Conservation (phyloP, 2,113 vertebrate genomes). For the Addax nasomaculatus region DNA sequence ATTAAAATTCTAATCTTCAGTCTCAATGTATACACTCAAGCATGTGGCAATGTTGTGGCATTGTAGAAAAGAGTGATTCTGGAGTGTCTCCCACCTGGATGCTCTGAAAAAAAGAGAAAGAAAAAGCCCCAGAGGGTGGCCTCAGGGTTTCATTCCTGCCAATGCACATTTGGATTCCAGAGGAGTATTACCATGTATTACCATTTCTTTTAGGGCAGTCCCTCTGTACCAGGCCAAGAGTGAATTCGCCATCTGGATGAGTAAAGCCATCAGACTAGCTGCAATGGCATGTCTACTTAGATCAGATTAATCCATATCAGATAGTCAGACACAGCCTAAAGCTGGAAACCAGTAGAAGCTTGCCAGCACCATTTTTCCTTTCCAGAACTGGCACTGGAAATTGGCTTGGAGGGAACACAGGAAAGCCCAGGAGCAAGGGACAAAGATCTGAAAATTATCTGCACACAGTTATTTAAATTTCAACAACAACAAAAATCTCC, state of each 20-base stretch:
- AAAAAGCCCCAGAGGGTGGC: neutral
- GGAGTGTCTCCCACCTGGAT: neutral
- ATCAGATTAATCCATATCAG: neutral
- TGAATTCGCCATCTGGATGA: neutral
- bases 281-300: neutral
- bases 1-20: neutral
- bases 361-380: neutral
- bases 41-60: no score
- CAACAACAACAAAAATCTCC: neutral
- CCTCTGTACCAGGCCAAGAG: neutral
- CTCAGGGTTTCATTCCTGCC: neutral
- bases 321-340: neutral
- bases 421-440: neutral
- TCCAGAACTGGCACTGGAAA: neutral
- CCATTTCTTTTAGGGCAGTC: neutral
- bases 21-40: neutral
- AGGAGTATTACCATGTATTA: neutral
- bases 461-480: neutral
- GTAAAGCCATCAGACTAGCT: neutral
- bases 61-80: neutral
- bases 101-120: neutral
- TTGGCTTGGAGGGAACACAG: neutral
- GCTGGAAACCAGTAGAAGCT: neutral
- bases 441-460: neutral
- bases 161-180: neutral